Evolutionary conservation across 2,797 vertebrate genomes (phyloP).

Genomic region (Enteromius thamalakanensis): DNA sequence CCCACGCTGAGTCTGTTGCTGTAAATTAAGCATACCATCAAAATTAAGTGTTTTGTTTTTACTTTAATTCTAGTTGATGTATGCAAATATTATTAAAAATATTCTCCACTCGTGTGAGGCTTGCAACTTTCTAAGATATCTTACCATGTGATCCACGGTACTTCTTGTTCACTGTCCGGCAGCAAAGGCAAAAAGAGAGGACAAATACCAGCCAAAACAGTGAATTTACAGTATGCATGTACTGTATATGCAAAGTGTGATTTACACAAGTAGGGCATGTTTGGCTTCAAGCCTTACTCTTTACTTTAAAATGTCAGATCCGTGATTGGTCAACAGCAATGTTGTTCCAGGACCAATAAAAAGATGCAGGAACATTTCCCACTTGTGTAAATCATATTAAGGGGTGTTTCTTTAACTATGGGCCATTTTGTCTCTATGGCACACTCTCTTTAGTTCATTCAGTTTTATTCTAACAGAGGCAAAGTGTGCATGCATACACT

Average conservation of each 20-base stretch:
- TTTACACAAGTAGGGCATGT: neutral
- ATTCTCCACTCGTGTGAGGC: neutral
- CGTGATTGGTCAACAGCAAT: neutral
- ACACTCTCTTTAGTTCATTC: neutral
- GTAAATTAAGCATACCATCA: neutral
- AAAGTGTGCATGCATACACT: neutral
- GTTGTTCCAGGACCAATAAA: neutral
- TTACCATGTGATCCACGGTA: constrained; percentile 77
- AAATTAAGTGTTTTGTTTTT: neutral
- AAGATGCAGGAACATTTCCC: neutral
- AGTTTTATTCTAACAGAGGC: neutral
- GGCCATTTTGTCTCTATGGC: neutral
- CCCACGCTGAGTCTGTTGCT: neutral
- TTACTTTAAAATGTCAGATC: neutral
- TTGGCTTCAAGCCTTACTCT: neutral
- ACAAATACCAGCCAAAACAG: constrained; percentile 59
- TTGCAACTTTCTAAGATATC: constrained; percentile 38
- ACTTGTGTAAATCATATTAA: constrained; percentile 20
- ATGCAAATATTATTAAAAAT: neutral
- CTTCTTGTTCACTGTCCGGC: constrained; percentile 78
- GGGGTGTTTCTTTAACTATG: neutral
- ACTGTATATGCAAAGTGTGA: neutral
- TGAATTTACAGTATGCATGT: constrained; percentile 29
- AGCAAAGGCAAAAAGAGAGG: constrained; percentile 64
- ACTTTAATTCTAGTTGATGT: neutral